phyloP scores from a whole-genome alignment of 2,113 vertebrate species.

The Salvelinus fontinalis region DNA sequence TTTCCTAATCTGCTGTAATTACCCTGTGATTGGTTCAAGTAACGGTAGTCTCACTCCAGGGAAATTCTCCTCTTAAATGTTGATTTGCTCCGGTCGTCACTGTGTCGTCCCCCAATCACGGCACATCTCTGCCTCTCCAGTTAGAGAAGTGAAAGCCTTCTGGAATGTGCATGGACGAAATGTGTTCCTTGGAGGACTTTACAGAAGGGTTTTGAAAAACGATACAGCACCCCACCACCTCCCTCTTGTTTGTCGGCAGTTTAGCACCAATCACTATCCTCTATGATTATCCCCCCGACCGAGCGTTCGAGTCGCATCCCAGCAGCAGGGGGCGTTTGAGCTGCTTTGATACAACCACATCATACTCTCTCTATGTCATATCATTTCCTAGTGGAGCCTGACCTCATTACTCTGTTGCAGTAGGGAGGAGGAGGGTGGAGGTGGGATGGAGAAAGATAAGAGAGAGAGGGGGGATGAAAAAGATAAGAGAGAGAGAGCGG shows the following conservation, averaged over 20 bases:
- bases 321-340: no score
- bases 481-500: not conserved
- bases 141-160: not conserved
- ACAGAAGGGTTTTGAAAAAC: not conserved
- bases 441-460: not conserved
- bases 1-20: not conserved
- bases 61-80: not conserved
- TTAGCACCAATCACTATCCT: no score
- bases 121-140: not conserved
- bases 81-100: not conserved
- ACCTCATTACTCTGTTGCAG: constrained; percentile 10
- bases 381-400: not conserved
- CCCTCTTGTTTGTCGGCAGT: no score
- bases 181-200: not conserved
- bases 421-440: not conserved
- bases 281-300: no score
- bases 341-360: not conserved
- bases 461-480: not conserved
- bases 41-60: not conserved
- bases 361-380: not conserved
- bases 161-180: not conserved
- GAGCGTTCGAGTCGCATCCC: no score
- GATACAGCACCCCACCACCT: not conserved
- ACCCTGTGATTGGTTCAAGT: not conserved
- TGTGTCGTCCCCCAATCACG: not conserved